Conservation (phyloP, 2,113 vertebrate genomes). For the Phrynosoma platyrhinos region DNA sequence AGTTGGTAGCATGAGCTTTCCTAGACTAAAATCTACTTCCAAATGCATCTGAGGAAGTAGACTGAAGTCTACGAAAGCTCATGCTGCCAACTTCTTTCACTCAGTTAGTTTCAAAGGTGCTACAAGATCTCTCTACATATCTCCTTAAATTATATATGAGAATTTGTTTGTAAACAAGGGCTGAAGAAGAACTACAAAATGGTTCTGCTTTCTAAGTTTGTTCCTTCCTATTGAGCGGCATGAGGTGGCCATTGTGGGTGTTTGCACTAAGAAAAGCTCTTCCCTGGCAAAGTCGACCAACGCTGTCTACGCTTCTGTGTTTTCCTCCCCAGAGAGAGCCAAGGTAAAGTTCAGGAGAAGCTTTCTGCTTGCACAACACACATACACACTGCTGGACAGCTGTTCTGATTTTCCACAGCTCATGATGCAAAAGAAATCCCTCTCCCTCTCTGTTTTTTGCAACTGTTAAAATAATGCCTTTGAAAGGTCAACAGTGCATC, state of each 20-base stretch:
- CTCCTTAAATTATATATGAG: too few relatives aligned
- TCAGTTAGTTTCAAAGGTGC: too few relatives aligned
- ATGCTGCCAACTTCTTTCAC: too few relatives aligned
- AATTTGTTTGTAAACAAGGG: too few relatives aligned
- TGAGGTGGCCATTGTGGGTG: background rate
- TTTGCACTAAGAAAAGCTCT: slow-evolving; percentile 4
- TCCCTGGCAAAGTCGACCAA: background rate
- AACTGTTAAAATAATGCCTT: slow-evolving; percentile 26
- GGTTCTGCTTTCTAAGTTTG: background rate
- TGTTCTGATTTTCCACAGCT: background rate
- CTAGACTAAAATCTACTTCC: too few relatives aligned
- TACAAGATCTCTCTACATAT: too few relatives aligned
- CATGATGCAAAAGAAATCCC: background rate
- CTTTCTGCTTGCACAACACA: slow-evolving; percentile 25
- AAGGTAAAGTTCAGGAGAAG: slow-evolving; percentile 69
- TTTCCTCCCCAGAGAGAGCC: background rate
- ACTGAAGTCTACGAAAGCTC: too few relatives aligned
- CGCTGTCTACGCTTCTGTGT: fast-evolving
- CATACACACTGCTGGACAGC: slow-evolving; percentile 41
- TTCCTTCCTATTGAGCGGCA: too few relatives aligned
- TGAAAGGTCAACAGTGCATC: slow-evolving; percentile 51
- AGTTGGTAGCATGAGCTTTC: too few relatives aligned
- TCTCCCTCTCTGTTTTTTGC: background rate
- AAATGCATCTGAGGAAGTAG: too few relatives aligned
- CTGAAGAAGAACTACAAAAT: too few relatives aligned